Evolutionary conservation across 2,888 invertebrate genomes (phyloP), one percentile per base, ranked within the genome.

Genomic region (Lumbricus terrestris): DNA sequence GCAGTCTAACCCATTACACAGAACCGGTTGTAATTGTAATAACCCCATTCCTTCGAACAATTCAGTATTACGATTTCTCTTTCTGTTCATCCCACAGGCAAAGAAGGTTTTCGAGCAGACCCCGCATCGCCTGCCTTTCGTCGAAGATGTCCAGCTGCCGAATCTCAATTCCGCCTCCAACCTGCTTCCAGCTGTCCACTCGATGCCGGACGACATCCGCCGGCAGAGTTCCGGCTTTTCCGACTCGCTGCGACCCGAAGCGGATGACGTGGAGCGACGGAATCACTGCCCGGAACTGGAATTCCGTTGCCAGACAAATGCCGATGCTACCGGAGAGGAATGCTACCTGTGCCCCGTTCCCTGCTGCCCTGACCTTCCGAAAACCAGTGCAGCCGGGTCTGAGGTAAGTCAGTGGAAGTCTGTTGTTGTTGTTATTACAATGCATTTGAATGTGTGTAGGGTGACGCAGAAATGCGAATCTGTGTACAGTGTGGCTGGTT

Each of bases 61-160:
- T n/a, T n/a, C n/a, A n/a, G n/a, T n/a, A n/a, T n/a, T 54, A 69
- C 29, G 13, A n/a, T 8, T 69, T n/a, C 29, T 69, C 5, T 69
- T n/a, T 69, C 69, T 69, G 69, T 69, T 13, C 29, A n/a, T 69
- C 11, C 8, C n/a, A n/a, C 69, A 69, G 69, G 69, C 69, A n/a
- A 69, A 69, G 69, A 69, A 69, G 69, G 69, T 69, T 69, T 69
- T 69, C n/a, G 69, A 69, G 69, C 69, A 69, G 69, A 69, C 69
- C 0, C 69, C 69, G 29, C 69, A 69, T 69, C 69, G 69, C 69
- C 69, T 69, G 69, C 69, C 69, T 69, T 69, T n/a, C 69, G 6
- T 11, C 29, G n/a, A 69, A 29, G 69, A 69, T 69, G n/a, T n/a
- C n/a, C n/a, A 29, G 29, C 69, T n/a, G 69, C 29, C n/a, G 69